Conservation (phyloP, 1,140 invertebrate genomes). For the Hycleus phaleratus region DNA sequence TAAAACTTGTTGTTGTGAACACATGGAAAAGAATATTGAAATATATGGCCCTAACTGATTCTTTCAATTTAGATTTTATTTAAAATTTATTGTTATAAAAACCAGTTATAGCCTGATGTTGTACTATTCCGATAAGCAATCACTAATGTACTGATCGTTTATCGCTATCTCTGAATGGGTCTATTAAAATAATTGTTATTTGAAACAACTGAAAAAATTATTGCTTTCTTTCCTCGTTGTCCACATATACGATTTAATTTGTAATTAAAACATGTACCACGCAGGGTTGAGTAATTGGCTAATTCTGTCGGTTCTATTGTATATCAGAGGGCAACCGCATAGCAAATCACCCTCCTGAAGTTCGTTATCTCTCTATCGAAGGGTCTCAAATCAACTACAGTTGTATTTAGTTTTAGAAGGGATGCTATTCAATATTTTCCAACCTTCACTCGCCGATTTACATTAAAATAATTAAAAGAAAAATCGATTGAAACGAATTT, state of each 20-base stretch:
- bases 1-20: conserved; percentile 7
- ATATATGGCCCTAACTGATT: conserved; percentile 7
- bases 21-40: neutral
- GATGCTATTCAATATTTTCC: too few relatives aligned
- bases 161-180: conserved; percentile 20
- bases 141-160: conserved; percentile 20
- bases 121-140: conserved; percentile 10
- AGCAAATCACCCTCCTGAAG: conserved; percentile 32
- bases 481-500: too few relatives aligned
- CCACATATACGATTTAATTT: conserved; percentile 5
- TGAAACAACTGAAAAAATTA: neutral
- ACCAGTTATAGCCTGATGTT: conserved; percentile 17
- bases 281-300: conserved; percentile 36
- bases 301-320: conserved; percentile 36
- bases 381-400: neutral
- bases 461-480: too few relatives aligned
- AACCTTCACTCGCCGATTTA: too few relatives aligned
- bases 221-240: neutral
- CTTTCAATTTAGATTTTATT: conserved; percentile 1
- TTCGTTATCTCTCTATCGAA: conserved; percentile 26
- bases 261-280: conserved; percentile 38
- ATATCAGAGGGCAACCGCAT: conserved; percentile 38
- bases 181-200: conserved; percentile 35
- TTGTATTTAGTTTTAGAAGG: too few relatives aligned
- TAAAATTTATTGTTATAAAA: conserved; percentile 12